Evolutionary conservation across 2,797 vertebrate species (phyloP).

Genomic region (Neopelma chrysocephalum): DNA sequence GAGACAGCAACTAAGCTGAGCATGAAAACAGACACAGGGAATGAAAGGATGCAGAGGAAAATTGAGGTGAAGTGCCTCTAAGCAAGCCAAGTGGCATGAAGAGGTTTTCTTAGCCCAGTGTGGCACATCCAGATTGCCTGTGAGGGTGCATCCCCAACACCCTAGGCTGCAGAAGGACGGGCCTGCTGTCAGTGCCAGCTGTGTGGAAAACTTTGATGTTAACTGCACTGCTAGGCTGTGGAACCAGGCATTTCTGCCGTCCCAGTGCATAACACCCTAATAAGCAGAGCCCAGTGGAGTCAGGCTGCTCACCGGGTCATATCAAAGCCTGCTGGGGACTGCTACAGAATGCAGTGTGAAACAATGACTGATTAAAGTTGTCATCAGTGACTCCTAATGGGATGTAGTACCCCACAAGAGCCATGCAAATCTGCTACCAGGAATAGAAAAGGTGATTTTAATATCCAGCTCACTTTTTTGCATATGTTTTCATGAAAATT

Average conservation of each 20-base stretch:
- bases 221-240: background rate
- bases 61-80: background rate
- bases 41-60: background rate
- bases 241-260: background rate
- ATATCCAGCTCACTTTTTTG: background rate
- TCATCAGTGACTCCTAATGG: background rate
- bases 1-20: background rate
- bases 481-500: background rate
- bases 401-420: background rate
- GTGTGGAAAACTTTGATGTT: background rate
- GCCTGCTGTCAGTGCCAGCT: background rate
- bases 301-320: background rate
- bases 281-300: background rate
- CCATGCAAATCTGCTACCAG: background rate
- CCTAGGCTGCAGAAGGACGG: background rate
- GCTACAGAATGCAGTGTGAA: rapidly evolving
- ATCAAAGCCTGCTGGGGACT: background rate
- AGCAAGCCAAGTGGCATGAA: background rate
- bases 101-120: background rate
- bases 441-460: background rate
- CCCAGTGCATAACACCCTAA: too few relatives aligned
- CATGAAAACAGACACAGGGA: background rate
- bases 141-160: background rate
- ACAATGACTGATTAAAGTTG: background rate
- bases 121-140: background rate